These are phyloP conservation scores for Prionailurus bengalensis DNA, from an alignment of 2,113 vertebrate genomes.

Conservation along the genomic window DNA sequence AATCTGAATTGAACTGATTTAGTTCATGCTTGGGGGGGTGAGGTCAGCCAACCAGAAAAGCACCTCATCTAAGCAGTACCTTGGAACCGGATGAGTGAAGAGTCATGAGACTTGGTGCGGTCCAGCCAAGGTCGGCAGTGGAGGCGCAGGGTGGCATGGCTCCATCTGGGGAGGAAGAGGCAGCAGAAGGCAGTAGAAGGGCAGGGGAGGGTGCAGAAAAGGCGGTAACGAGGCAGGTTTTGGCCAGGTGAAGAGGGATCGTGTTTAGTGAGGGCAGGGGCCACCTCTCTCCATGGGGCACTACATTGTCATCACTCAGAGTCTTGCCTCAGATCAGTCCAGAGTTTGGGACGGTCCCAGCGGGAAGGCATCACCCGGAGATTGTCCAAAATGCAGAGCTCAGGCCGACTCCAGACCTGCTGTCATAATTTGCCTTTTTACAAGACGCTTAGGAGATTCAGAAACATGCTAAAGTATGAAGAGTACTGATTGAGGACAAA, in stretches of 20 bases:
- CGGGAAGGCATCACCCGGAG: not conserved
- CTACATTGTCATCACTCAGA: not conserved
- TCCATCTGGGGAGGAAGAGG: not conserved
- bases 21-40: constrained; percentile 12
- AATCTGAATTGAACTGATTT: constrained; percentile 70
- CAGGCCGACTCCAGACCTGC: not conserved
- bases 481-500: not conserved
- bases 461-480: not conserved
- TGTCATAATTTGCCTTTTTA: not conserved
- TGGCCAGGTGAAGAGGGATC: not conserved
- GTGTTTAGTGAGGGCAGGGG: not conserved
- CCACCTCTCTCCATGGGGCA: not conserved
- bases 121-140: not conserved
- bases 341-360: not conserved
- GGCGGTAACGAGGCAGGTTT: not conserved
- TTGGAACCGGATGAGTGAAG: not conserved
- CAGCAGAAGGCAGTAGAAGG: no score
- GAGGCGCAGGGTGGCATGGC: not conserved
- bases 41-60: constrained; percentile 71
- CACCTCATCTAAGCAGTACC: constrained; percentile 44
- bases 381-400: not conserved
- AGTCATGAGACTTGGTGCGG: constrained; percentile 26
- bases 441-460: not conserved
- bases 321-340: not conserved
- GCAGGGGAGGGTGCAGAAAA: not conserved